These are phyloP conservation scores for Zophobas morio DNA, from an alignment of 1,140 invertebrate species.

Conservation along the genomic window DNA sequence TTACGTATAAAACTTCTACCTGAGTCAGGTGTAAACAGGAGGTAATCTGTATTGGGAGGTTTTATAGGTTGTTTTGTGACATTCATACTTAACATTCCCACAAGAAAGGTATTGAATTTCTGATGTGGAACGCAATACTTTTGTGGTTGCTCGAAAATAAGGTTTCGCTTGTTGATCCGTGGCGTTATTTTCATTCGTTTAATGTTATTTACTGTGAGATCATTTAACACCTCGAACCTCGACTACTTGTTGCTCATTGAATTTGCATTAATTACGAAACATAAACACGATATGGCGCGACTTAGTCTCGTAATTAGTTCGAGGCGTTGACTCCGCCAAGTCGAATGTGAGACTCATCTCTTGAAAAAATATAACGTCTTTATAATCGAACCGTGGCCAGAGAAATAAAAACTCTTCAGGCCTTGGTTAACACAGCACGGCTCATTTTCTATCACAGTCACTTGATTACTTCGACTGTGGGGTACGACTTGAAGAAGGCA, in stretches of 20 bases:
- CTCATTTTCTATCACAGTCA: conserved; percentile 42
- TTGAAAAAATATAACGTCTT: conserved; percentile 26
- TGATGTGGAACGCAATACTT: neutral
- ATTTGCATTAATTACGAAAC: conserved; percentile 28
- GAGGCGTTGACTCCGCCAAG: neutral
- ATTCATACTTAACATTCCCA: neutral
- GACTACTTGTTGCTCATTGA: conserved; percentile 25
- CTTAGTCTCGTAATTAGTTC: neutral
- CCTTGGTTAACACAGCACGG: conserved; percentile 26
- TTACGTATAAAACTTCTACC: neutral
- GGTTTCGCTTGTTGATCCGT: neutral
- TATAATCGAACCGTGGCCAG: conserved; percentile 32
- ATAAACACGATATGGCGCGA: conserved; percentile 8
- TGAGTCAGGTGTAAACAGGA: conserved; percentile 13
- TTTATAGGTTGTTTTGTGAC: conserved; percentile 6
- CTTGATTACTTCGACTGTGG: conserved; percentile 37
- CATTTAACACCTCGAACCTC: conserved; percentile 2
- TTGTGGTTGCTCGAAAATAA: neutral
- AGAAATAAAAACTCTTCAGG: conserved; percentile 34
- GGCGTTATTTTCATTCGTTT: neutral
- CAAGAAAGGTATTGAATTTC: neutral
- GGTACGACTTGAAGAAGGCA: conserved; percentile 12
- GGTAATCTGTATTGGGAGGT: conserved; percentile 5
- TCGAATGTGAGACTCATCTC: neutral
- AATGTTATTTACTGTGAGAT: conserved; percentile 20